phyloP scores from a whole-genome alignment of 2,797 vertebrate species.

The Phrynocephalus guinanensis region DNA sequence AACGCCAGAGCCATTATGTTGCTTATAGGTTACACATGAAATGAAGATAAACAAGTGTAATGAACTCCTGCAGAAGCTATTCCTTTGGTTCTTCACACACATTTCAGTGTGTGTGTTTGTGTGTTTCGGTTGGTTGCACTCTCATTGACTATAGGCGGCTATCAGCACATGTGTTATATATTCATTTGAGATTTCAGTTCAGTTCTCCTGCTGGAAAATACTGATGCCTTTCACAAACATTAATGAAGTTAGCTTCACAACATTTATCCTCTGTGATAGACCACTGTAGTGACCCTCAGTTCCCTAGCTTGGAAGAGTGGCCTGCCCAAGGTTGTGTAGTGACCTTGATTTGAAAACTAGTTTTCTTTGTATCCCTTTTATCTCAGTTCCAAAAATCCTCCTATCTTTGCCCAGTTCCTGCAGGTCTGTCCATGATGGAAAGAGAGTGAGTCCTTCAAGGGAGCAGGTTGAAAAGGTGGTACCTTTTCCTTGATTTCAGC shows the following conservation, averaged over 20 bases:
- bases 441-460: not conserved
- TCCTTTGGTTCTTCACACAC: slow-evolving; percentile 25
- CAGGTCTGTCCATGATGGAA: not conserved
- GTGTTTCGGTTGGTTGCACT: accelerated
- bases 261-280: not conserved
- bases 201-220: slow-evolving; percentile 14
- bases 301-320: not conserved
- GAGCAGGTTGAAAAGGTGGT: not conserved
- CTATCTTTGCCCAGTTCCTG: not conserved
- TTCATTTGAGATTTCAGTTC: not conserved
- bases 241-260: slow-evolving; percentile 16
- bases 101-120: not conserved
- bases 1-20: slow-evolving; percentile 71
- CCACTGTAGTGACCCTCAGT: not conserved
- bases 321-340: not conserved
- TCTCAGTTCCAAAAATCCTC: not conserved
- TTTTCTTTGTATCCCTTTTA: not conserved
- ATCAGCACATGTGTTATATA: not conserved
- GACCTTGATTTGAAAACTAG: not conserved
- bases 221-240: slow-evolving; percentile 17
- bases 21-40: slow-evolving; percentile 67
- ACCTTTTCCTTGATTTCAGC: not conserved
- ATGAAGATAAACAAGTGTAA: slow-evolving; percentile 67
- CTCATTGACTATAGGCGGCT: slow-evolving; percentile 18
- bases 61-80: slow-evolving; percentile 56